Evolutionary conservation across 2,888 invertebrate genomes (phyloP).

Genomic region (Campoplex nolae): DNA sequence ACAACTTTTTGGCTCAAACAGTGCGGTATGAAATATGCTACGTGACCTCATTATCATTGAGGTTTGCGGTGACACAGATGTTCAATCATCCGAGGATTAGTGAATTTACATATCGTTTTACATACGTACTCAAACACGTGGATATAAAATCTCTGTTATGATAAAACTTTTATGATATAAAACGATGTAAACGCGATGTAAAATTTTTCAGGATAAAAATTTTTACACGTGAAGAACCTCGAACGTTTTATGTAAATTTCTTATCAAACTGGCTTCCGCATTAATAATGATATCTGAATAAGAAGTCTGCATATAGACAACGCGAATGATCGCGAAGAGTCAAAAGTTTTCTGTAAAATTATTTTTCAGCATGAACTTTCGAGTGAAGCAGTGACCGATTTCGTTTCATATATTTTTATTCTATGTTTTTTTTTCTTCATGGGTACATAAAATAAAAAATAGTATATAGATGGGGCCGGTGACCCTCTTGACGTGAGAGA

Average conservation of each 20-base stretch:
- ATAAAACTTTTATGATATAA: not conserved
- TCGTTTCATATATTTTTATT: not conserved
- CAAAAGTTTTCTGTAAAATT: not conserved
- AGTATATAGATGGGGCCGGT: constrained; percentile 61
- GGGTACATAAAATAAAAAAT: constrained; percentile 29
- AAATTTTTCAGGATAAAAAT: not conserved
- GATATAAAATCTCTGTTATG: not conserved
- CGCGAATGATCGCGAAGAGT: not conserved
- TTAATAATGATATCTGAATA: not conserved
- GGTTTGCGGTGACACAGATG: constrained; percentile 6
- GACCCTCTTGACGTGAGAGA: constrained; percentile 69
- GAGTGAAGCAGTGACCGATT: not conserved
- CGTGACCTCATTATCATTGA: constrained; percentile 32
- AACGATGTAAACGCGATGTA: not conserved
- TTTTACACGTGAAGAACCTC: not conserved
- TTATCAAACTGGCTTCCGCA: not conserved
- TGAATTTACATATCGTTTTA: constrained; percentile 20
- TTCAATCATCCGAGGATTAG: constrained; percentile 50
- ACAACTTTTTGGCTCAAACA: constrained; percentile 29
- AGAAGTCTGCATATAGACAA: too few relatives aligned
- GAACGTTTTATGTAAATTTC: not conserved
- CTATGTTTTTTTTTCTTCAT: not conserved
- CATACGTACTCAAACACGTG: not conserved
- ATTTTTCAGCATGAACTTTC: not conserved
- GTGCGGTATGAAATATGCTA: constrained; percentile 3